Base-by-base conservation (phyloP, 1,140 invertebrate species). In the Venustaconcha ellipsiformis region DNA sequence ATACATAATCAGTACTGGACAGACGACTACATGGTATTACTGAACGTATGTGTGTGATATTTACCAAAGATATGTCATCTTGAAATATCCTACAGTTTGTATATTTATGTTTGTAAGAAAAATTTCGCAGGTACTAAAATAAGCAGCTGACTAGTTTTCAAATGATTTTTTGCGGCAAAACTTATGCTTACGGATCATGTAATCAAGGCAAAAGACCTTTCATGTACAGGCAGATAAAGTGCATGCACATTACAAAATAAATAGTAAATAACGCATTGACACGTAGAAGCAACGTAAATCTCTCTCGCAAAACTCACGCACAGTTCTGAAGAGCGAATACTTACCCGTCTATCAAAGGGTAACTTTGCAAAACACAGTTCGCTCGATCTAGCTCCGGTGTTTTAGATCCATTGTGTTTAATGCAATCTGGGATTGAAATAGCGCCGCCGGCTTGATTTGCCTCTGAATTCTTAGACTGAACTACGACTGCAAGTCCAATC, bases 321-420 rank as follows among this genome's bases (percentile, higher is more conserved):
- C 55, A 14, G 15, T 57, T 56, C 5, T 8, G 56, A 67, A 23
- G 14, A 63, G 8, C 23, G 14, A 58, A 13, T n/a, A 57, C 83
- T 89, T 83, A 93, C 92, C 95, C 96, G 90, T 93, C 92, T 81
- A 93, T 92, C 74, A 93, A 90, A 84, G 92, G 92, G 87, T 92
- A 91, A 89, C 92, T 91, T 82, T 90, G 90, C 81, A 93, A 90
- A 69, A 93, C 91, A 84, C 91, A 90, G 77, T 91, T 91, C 63
- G 92, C 92, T 74, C 91, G 75, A 5, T 79, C 79, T 60, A 82
- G 87, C 80, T 80, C 64, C 18, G 57, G 63, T 14, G 48, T 23
- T 4, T 63, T 63, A n/a, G 67, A 67, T n/a, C 3, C n/a, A 20
- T 6, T 57, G 17, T 15, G 58, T 48, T 2, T n/a, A 14, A n/a